A percentile compares a stretch with the other conserved stretches of the same genome.
Conservation (phyloP, 1,140 invertebrate genomes). For the Zaprionus tsacasi region DNA sequence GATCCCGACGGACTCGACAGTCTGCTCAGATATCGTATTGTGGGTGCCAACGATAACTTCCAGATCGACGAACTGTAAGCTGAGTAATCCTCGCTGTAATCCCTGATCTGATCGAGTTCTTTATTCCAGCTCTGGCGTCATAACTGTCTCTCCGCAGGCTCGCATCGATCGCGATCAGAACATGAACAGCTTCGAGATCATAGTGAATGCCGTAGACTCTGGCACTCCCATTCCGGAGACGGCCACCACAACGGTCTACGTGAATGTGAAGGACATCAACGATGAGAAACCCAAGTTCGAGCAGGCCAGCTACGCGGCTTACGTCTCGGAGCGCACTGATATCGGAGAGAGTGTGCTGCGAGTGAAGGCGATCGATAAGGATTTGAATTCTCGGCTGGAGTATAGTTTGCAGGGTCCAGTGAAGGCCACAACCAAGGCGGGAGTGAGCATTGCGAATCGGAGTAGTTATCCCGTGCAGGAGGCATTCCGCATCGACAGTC, state of each 20-base stretch:
- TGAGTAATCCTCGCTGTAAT: too few relatives aligned
- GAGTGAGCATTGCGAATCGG: slow-evolving; percentile 87
- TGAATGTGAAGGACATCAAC: slow-evolving; percentile 91
- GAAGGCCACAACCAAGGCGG: slow-evolving; percentile 90
- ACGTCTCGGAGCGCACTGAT: slow-evolving; percentile 89
- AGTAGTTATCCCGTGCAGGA: slow-evolving; percentile 88
- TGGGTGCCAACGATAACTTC: slow-evolving; percentile 92
- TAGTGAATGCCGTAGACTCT: slow-evolving; percentile 89
- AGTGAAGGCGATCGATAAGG: slow-evolving; percentile 89
- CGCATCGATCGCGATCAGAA: slow-evolving; percentile 89
- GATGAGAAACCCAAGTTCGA: slow-evolving; percentile 92
- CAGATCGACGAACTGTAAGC: slow-evolving; percentile 89
- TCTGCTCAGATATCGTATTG: slow-evolving; percentile 89
- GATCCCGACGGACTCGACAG: slow-evolving; percentile 91
- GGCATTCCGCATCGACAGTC: slow-evolving; percentile 89
- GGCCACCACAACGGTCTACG: slow-evolving; percentile 89
- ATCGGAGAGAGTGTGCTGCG: slow-evolving; percentile 88
- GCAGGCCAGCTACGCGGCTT: slow-evolving; percentile 87
- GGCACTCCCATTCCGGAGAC: slow-evolving; percentile 90
- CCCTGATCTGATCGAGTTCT: not conserved
- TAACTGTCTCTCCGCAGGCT: slow-evolving; percentile 90
- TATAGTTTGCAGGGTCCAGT: slow-evolving; percentile 89
- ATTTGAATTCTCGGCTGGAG: slow-evolving; percentile 88
- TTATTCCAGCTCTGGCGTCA: slow-evolving; percentile 87
- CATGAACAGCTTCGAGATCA: slow-evolving; percentile 88